These are phyloP conservation scores for Argyrosomus regius DNA, from an alignment of 2,797 vertebrate species.

Conservation along the genomic window DNA sequence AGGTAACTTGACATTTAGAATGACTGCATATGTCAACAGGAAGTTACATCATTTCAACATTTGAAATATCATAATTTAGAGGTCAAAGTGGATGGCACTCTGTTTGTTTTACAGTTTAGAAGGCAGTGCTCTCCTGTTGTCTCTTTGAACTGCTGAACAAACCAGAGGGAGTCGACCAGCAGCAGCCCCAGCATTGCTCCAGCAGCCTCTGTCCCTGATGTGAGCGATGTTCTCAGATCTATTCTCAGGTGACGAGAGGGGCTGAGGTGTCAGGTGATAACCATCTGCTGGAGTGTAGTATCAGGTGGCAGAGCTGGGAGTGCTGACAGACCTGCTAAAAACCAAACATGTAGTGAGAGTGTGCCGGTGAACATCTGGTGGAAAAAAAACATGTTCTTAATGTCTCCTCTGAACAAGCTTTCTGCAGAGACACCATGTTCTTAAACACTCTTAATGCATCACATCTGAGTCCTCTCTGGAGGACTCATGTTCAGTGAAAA, in stretches of 20 bases:
- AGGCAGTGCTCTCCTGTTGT: not conserved
- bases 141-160: slow-evolving; percentile 24
- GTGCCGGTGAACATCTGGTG: slow-evolving; percentile 31
- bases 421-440: not conserved
- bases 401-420: slow-evolving; percentile 16
- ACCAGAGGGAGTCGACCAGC: slow-evolving; percentile 6
- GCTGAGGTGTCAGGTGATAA: slow-evolving; percentile 63
- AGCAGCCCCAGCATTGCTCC: not conserved
- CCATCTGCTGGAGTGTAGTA: slow-evolving; percentile 46
- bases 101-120: not conserved
- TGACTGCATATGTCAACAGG: not conserved
- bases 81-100: not conserved
- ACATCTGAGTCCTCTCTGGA: not conserved
- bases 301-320: slow-evolving; percentile 51
- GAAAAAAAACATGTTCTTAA: not conserved
- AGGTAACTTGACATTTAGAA: too few relatives aligned
- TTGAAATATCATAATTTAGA: not conserved
- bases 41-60: not conserved
- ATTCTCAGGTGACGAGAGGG: slow-evolving; percentile 53
- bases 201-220: slow-evolving; percentile 24
- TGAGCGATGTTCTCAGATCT: slow-evolving; percentile 34
- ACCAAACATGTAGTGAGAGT: slow-evolving; percentile 33
- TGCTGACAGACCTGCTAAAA: slow-evolving; percentile 32
- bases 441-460: not conserved
- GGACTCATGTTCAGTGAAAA: not conserved